phyloP scores from a whole-genome alignment of 2,797 vertebrate genomes.

The Cichlasoma orientale region DNA sequence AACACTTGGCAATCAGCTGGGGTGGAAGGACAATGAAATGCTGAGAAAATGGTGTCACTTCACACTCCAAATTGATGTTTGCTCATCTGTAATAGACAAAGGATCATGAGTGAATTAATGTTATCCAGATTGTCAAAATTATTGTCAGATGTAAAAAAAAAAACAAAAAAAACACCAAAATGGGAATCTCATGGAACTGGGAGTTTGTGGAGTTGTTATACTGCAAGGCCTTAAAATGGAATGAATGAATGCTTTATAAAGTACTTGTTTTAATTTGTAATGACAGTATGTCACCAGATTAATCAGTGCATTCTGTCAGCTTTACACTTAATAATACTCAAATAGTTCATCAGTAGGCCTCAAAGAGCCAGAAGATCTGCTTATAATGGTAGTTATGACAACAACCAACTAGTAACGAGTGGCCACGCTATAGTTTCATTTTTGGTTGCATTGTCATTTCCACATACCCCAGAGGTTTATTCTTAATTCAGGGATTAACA shows the following conservation, averaged over 20 bases:
- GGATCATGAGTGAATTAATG: constrained; percentile 27
- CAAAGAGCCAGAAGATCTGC: background rate
- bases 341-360: background rate
- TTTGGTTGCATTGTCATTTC: background rate
- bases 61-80: background rate
- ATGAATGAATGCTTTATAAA: constrained; percentile 35
- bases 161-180: constrained; percentile 13
- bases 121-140: constrained; percentile 33
- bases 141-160: background rate
- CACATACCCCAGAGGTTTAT: background rate
- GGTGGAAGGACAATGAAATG: background rate
- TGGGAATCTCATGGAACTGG: background rate
- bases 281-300: constrained; percentile 29
- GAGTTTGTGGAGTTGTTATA: background rate
- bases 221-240: constrained; percentile 40
- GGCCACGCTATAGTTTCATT: background rate
- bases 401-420: background rate
- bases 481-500: background rate
- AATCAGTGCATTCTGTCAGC: background rate
- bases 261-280: constrained; percentile 42
- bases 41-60: background rate
- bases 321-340: background rate
- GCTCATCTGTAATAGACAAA: constrained; percentile 9
- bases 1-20: background rate
- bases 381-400: background rate